Evolutionary conservation across 2,113 vertebrate genomes (phyloP), one percentile per base, ranked within the genome.

Genomic region (Oreotrochilus melanogaster): DNA sequence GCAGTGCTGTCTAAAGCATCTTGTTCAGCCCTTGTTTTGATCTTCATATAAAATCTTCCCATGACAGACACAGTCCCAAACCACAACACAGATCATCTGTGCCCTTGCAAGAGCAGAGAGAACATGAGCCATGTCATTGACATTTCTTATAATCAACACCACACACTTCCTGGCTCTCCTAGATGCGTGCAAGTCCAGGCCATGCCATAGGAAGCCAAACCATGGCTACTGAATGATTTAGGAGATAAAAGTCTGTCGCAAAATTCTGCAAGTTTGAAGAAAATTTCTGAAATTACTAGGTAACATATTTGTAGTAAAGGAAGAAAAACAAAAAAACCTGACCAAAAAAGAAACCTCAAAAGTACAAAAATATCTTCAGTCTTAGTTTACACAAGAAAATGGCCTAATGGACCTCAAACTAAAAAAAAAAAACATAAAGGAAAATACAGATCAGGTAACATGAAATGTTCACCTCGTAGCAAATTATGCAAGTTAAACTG

Each of bases 251-350:
- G 11, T 3, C 18, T 75, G 18, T 56, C 15, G 22, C 14, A 2
- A 78, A 7, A 88, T 50, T 76, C 76, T 50, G 9, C 9, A 79
- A 54, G 11, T 45, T 2, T 72, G 8, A 10, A 84, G 17, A 84
- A 83, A 78, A 76, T 23, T 4, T 53, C 16, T 78, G 45, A 50
- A 73, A 80, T 78, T 37, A 30, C 35, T 65, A 16, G 35, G 11
- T 83, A 90, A 48, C 1, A 24, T 58, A 4, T 2, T 62, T 37
- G 5, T 13, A n/a, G 24, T 24, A 50, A 62, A 7, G 3, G 13
- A 58, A 45, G 7, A 48, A 10, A 6, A 19, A 2, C 39, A 3
- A 5, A 14, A 1, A 16, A 31, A 18, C 1, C 4, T 37, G 12
- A 39, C 39, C 39, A 39, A 39, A 39, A 39, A 39, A 39, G 39